Base-by-base conservation (phyloP, 2,888 invertebrate genomes). In the Pocota personata region DNA sequence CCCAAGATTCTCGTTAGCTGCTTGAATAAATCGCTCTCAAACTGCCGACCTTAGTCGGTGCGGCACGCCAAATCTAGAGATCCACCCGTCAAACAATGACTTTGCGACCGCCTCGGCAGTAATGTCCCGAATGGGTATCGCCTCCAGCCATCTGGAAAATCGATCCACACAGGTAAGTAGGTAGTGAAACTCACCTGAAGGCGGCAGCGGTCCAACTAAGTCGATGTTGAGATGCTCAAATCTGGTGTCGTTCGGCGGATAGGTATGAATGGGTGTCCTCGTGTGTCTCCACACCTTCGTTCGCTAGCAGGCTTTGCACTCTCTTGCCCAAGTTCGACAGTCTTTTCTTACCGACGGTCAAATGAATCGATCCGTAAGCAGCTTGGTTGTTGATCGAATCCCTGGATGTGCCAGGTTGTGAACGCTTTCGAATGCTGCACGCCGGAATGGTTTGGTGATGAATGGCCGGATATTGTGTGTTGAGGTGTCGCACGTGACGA, bases 141-240 rank as follows among this genome's bases (percentile, higher is more conserved):
- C 88, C 40, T 88, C 88, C 4, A 87, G 86, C 88, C 89, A 89
- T 2, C 88, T 48, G 0, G 88, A 75, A 27, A 88, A 88, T 87
- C 43, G 35, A 50, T 80, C 80, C 12, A 87, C 71, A 7, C 88
- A 88, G 0, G 92, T 92, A 1, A 92, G 88, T 14, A 89, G 87
- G 69, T 92, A 92, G 4, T n/a, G n/a, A n/a, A n/a, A n/a, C n/a
- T n/a, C n/a, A n/a, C n/a, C n/a, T n/a, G n/a, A n/a, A n/a, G n/a
- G n/a, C n/a, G n/a, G n/a, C n/a, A n/a, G n/a, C n/a, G n/a, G n/a
- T n/a, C n/a, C n/a, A n/a, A n/a, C n/a, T n/a, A n/a, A n/a, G n/a
- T n/a, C 82, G 69, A 93, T 88, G 87, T 93, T 92, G 12, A 93
- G 88, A 73, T 92, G 91, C 8, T 88, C 75, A 87, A 93, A 76